Evolutionary conservation across 2,797 vertebrate genomes (phyloP), one percentile per base, ranked within the genome.

Genomic region (Malurus splendens): DNA sequence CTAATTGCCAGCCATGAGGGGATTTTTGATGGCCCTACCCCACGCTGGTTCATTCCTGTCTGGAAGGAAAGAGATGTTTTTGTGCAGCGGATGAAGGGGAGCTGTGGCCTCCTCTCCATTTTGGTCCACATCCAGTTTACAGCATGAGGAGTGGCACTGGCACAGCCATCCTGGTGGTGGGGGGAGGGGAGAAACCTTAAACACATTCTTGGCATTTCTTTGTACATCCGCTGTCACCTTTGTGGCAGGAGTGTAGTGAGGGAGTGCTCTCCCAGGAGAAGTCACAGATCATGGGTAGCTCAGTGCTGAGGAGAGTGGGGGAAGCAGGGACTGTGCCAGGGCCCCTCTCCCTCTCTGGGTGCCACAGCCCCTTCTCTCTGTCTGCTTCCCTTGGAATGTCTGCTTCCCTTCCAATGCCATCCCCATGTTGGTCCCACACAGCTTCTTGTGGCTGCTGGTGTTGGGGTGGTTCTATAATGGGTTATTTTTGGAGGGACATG

Each of bases 351-450:
- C 33, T 44, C 51, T 1, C 5, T 78, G 85, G n/a, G 30, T 9
- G 32, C 41, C 50, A 75, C 42, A 76, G 36, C 56, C 76, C n/a
- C 18, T 39, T 89, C 12, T 51, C 32, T 52, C 47, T 32, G 41
- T 62, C 57, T 76, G 61, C 54, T 79, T 73, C n/a, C 48, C 67
- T 51, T 59, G 67, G 57, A 33, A 33, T 32, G 41, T 62, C 57
- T 76, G 61, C 54, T 79, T 73, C n/a, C 48, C 67, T 51, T 59
- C 36, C 36, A 64, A 54, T 2, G 3, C 30, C 1, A 2, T 60
- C 42, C 33, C 24, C 0, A 0, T 2, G 10, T n/a, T 6, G 8
- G n/a, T 44, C 4, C 0, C 10, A 17, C 18, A 22, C 2, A 44
- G 47, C 24, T 67, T 27, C 44, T 70, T 0, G 1, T 30, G 54